These are phyloP conservation scores for Pavo muticus DNA, from an alignment of 2,113 vertebrate species.

Conservation along the genomic window DNA sequence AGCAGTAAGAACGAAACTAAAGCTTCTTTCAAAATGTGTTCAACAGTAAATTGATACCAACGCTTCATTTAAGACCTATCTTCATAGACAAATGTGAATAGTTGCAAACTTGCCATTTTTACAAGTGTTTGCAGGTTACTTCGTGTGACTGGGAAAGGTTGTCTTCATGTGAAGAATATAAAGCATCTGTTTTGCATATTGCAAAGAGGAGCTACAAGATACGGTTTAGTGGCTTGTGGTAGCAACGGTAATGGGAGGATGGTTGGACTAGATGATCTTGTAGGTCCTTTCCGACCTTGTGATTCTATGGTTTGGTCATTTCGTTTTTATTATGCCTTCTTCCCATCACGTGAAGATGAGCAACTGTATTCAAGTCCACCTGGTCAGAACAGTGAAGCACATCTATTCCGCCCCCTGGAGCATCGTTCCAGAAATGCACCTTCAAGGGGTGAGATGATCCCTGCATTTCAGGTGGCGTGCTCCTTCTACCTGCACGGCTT, in stretches of 20 bases:
- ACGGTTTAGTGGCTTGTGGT: too few relatives aligned
- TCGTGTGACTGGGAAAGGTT: neutral
- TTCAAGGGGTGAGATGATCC: slow-evolving; percentile 85
- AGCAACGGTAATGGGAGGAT: too few relatives aligned
- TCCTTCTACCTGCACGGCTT: slow-evolving; percentile 70
- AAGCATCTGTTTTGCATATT: neutral
- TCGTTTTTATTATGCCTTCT: slow-evolving; percentile 67
- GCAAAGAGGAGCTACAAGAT: neutral
- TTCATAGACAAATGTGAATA: neutral
- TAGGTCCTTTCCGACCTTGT: too few relatives aligned
- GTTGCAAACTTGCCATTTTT: neutral
- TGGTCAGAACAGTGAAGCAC: slow-evolving; percentile 82
- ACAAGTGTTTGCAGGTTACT: neutral
- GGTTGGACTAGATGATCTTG: too few relatives aligned
- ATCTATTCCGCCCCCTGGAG: slow-evolving; percentile 81
- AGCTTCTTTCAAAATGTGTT: neutral
- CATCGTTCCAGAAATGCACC: slow-evolving; percentile 76
- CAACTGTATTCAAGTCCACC: slow-evolving; percentile 77
- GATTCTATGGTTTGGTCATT: neutral
- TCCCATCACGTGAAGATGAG: slow-evolving; percentile 78
- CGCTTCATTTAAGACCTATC: neutral
- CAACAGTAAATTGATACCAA: neutral
- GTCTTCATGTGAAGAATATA: neutral
- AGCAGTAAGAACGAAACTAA: neutral
- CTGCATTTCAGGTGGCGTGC: slow-evolving; percentile 50